Percentiles rank a stretch among this genome's conserved stretches.
Conservation (phyloP, 2,113 vertebrate genomes). For the Narcine bancroftii region DNA sequence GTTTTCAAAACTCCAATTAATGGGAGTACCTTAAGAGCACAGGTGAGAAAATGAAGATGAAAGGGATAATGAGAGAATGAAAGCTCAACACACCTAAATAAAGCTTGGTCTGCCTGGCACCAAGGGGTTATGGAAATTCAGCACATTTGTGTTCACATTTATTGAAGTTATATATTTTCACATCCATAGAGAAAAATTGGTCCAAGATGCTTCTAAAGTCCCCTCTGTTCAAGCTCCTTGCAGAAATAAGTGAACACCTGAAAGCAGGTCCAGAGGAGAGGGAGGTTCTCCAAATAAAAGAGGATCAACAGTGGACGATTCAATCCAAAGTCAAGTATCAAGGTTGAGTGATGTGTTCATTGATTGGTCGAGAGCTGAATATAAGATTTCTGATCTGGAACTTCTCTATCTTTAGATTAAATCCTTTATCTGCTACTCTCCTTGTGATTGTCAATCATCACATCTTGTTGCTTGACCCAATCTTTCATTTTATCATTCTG, state of each 20-base stretch:
- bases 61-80: neutral
- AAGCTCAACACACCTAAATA: neutral
- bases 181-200: conserved; percentile 52
- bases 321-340: neutral
- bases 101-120: neutral
- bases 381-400: no score
- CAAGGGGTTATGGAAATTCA: neutral
- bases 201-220: conserved; percentile 44
- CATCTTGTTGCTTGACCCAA: neutral
- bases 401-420: neutral
- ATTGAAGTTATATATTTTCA: neutral
- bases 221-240: conserved; percentile 60
- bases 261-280: conserved; percentile 43
- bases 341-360: neutral
- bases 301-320: neutral
- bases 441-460: neutral
- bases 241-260: conserved; percentile 51
- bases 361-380: neutral
- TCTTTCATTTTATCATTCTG: no score
- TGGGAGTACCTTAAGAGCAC: no score
- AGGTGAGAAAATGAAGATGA: neutral
- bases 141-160: no score
- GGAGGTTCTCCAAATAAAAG: conserved; percentile 43
- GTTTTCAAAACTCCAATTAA: no score
- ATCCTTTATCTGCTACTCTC: neutral